These are phyloP conservation scores for Plebejus argus DNA, from an alignment of 2,888 invertebrate species.

Conservation along the genomic window DNA sequence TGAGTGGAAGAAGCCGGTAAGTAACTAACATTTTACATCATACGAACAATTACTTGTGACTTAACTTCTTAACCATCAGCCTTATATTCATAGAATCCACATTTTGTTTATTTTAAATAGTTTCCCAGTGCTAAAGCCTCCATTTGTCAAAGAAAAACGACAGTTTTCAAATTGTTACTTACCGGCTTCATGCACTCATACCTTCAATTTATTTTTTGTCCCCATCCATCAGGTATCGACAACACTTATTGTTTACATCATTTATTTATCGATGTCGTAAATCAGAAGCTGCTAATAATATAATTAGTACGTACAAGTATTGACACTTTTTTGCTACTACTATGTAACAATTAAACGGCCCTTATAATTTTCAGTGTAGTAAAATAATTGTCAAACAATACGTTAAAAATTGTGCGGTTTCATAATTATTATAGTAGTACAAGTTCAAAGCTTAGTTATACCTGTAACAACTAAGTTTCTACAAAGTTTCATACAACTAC, in stretches of 20 bases:
- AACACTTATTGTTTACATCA: neutral
- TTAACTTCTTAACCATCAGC: no score
- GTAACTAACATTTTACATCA: no score
- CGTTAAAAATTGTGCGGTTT: neutral
- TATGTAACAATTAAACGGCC: neutral
- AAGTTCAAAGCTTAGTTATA: neutral
- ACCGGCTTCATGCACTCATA: no score
- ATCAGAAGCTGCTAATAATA: neutral
- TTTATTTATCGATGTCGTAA: constrained; percentile 16
- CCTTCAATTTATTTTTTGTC: neutral
- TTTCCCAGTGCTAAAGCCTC: no score
- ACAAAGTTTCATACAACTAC: neutral
- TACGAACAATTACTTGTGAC: no score
- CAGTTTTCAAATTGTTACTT: no score
- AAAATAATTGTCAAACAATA: neutral
- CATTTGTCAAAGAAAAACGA: no score
- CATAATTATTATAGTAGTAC: neutral
- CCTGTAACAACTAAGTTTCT: neutral
- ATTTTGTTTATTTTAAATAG: no score
- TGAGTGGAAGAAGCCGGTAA: no score
- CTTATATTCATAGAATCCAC: no score
- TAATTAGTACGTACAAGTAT: neutral
- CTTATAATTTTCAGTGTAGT: neutral
- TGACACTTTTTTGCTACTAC: neutral
- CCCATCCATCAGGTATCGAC: neutral